Conservation (phyloP, 2,113 vertebrate species). For the Cariama cristata region DNA sequence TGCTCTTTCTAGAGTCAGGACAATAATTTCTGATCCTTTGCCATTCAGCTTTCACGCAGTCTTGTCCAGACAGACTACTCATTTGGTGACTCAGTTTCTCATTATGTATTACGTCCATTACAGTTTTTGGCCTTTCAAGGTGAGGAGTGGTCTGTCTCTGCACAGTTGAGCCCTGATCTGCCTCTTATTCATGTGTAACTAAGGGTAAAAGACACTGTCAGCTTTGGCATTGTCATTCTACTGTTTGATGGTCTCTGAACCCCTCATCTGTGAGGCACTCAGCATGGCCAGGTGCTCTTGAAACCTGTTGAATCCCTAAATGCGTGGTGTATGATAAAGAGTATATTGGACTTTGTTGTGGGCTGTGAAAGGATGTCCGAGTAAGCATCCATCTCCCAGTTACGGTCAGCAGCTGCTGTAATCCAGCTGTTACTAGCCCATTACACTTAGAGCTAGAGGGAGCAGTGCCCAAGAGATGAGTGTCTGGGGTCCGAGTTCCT, state of each 20-base stretch:
- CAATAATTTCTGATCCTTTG: neutral
- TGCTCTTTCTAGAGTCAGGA: neutral
- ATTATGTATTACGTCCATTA: neutral
- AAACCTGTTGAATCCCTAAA: accelerated
- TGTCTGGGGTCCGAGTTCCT: neutral
- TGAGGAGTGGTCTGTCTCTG: neutral
- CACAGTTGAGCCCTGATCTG: neutral
- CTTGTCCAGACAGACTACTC: neutral
- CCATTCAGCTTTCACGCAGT: neutral
- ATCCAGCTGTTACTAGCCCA: neutral
- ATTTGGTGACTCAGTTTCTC: neutral
- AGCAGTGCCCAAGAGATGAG: neutral
- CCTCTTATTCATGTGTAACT: neutral
- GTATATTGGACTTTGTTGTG: accelerated
- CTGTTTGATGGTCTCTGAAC: neutral
- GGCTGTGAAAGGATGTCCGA: neutral
- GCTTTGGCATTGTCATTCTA: neutral
- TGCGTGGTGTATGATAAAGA: accelerated
- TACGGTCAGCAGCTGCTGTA: neutral
- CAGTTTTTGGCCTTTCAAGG: neutral
- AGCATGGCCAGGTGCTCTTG: neutral
- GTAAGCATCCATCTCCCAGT: neutral
- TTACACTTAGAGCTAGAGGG: neutral
- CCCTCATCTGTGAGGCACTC: neutral
- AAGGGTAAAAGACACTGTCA: accelerated